Evolutionary conservation across 2,888 invertebrate genomes (phyloP), one percentile per base, ranked within the genome.

Genomic region (Syrista parreyssii): DNA sequence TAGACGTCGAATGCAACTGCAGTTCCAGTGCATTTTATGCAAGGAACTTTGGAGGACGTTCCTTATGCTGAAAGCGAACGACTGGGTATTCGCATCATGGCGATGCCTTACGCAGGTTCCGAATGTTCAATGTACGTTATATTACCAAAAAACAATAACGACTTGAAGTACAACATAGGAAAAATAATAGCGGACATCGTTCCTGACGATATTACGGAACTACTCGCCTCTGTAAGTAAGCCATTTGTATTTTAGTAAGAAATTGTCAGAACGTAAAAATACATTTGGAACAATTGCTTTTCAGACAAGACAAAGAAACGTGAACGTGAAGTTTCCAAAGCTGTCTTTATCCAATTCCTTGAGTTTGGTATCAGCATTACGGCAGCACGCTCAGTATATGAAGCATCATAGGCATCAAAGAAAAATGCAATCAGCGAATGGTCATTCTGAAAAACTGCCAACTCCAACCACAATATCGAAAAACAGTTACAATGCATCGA

Each of bases 121-220:
- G 88, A 92, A 77, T 86, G 92, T 4, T 89, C 90, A 15, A 92
- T 93, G 91, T 92, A 92, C 80, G 86, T 93, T 68, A 81, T 93
- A 4, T 83, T 93, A 11, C 93, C 93, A 0, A 90, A 88, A 32
- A 77, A 77, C 11, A 84, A 88, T 30, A 82, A 86, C 72, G 84
- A 83, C 11, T 34, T 84, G 55, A 88, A 87, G 75, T 90, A 87
- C 78, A 82, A 91, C 75, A 87, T 91, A 6, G 88, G 85, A 71
- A 80, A 82, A 15, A 89, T 91, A 76, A 82, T 85, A 0, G 80
- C 85, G 23, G 79, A 78, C 1, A 69, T 89, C 32, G 85, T 85
- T 12, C 79, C 85, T 3, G 81, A 84, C 32, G 87, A 91, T 55
- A 76, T 89, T 32, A 40, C 87, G 3, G 83, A 86, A 11, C 79